Evolutionary conservation across 2,888 invertebrate species (phyloP), one percentile per base, ranked within the genome.

Genomic region (Teinopalpus imperialis): DNA sequence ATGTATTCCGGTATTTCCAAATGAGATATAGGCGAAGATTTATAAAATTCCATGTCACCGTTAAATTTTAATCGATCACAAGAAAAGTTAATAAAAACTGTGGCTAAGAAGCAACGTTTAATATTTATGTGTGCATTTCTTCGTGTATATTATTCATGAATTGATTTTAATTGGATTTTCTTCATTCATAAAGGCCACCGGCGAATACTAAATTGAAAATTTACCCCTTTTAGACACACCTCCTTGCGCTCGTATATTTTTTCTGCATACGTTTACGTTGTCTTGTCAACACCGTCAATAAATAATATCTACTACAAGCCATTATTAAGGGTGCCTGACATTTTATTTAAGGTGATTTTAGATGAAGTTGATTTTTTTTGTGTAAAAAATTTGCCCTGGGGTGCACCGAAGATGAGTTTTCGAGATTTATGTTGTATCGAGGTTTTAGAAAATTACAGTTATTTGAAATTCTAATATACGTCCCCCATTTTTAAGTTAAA

Each of bases 241-340:
- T 80, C 76, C 74, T 74, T 80, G 76, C 74, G 80, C 63, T 74
- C 67, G 61, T 58, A 64, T 59, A 61, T 70, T 73, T 74, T 74
- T 74, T 68, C 60, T 52, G 62, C 55, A 58, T 61, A 68, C 59
- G 70, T 78, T 77, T 73, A 66, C 59, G 63, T n/a, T n/a, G n/a
- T 71, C 82, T 63, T 80, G 86, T 88, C 87, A 85, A 83, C 87
- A 83, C 83, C 64, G 73, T 60, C 75, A 65, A 78, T 88, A 80
- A 88, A 77, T 81, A 81, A 87, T 79, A 68, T 67, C 68, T 68
- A 63, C 71, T 79, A 81, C 78, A 78, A 81, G 78, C 83, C 75
- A 81, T 80, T 81, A 87, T 88, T 87, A 42, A 85, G 66, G 59
- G 63, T 61, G 61, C 65, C 81, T 83, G 86, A 85, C 82, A 79